These are phyloP conservation scores for Sturmia bella DNA, from an alignment of 2,888 invertebrate species.

Conservation along the genomic window DNA sequence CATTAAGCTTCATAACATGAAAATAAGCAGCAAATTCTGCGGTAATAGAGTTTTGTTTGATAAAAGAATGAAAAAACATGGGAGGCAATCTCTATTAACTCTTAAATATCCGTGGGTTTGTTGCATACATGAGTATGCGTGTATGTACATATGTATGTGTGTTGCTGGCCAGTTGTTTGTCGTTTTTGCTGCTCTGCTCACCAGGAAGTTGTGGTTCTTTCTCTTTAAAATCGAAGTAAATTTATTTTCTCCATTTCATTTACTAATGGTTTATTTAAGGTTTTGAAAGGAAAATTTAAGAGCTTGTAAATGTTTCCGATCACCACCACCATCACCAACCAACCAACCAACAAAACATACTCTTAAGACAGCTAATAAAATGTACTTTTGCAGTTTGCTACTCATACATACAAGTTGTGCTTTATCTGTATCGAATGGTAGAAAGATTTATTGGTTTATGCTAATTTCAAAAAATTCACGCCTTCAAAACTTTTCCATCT, in stretches of 20 bases:
- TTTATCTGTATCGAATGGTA: slow-evolving; percentile 70
- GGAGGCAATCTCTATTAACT: slow-evolving; percentile 58
- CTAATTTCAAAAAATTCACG: slow-evolving; percentile 69
- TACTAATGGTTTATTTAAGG: slow-evolving; percentile 31
- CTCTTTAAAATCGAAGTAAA: slow-evolving; percentile 30
- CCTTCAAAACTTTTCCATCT: slow-evolving; percentile 61
- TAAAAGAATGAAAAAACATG: neutral
- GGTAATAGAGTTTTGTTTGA: neutral
- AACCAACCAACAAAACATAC: slow-evolving; percentile 24
- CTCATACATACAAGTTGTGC: slow-evolving; percentile 41
- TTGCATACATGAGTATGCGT: neutral
- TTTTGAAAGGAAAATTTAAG: slow-evolving; percentile 46
- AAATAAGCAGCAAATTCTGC: neutral
- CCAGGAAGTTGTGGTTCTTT: slow-evolving; percentile 56
- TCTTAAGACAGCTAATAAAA: slow-evolving; percentile 64
- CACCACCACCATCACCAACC: slow-evolving; percentile 40
- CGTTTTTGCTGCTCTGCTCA: neutral
- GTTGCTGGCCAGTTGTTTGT: neutral
- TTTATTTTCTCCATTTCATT: slow-evolving; percentile 26
- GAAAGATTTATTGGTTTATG: slow-evolving; percentile 70
- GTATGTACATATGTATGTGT: too few relatives aligned
- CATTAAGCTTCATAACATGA: slow-evolving; percentile 2
- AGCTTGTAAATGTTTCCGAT: slow-evolving; percentile 63
- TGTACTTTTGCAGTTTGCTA: slow-evolving; percentile 47
- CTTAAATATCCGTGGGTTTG: slow-evolving; percentile 63